Percentiles rank a stretch among this genome's conserved stretches.
Evolutionary conservation across 2,113 vertebrate species (phyloP).

Genomic region (Antechinus stuartii): DNA sequence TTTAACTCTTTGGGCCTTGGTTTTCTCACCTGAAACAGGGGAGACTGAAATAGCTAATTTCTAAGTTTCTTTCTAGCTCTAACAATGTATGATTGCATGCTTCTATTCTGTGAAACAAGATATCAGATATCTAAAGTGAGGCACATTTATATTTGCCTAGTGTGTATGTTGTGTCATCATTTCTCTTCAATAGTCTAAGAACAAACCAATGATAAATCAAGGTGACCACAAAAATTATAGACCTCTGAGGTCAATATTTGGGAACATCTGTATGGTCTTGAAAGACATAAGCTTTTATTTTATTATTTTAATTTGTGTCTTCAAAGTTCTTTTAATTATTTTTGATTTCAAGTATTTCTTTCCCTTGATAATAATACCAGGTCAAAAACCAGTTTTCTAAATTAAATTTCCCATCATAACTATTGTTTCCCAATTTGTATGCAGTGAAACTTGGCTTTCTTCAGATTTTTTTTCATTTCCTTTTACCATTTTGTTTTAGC

Average conservation of each 20-base stretch:
- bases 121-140: neutral
- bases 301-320: neutral
- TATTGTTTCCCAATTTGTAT: neutral
- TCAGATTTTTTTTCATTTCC: neutral
- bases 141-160: neutral
- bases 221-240: neutral
- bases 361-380: neutral
- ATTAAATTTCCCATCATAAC: neutral
- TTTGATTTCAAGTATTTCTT: neutral
- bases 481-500: neutral
- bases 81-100: neutral
- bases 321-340: neutral
- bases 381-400: neutral
- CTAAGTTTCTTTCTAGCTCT: neutral
- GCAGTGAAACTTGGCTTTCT: neutral
- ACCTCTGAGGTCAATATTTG: neutral
- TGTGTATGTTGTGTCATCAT: neutral
- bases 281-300: neutral
- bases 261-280: neutral
- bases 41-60: neutral
- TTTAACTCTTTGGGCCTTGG: neutral
- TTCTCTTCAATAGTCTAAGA: neutral
- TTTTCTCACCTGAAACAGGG: neutral
- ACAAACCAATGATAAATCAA: neutral
- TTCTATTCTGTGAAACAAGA: neutral